phyloP scores from a whole-genome alignment of 2,113 vertebrate genomes.

The Podarcis muralis region DNA sequence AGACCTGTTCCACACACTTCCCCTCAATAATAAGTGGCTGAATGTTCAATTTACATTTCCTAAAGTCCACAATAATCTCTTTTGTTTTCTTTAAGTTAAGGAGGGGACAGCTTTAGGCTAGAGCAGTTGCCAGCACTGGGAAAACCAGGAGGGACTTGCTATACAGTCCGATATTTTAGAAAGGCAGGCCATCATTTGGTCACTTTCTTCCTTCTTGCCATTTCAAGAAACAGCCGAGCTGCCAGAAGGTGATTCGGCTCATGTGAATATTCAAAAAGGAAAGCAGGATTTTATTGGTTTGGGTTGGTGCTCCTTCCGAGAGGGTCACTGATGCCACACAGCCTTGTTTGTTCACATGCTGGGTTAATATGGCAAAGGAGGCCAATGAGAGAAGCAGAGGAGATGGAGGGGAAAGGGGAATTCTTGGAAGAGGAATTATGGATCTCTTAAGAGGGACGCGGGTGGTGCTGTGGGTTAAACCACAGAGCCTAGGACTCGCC shows the following conservation, averaged over 20 bases:
- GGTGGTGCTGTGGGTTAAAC: too few relatives aligned
- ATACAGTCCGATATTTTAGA: background rate
- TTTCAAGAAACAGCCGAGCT: background rate
- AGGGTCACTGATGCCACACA: background rate
- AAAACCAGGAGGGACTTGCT: background rate
- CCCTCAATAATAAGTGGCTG: too few relatives aligned
- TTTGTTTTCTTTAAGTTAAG: background rate
- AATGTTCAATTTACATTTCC: too few relatives aligned
- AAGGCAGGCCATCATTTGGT: fast-evolving
- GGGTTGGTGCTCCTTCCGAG: background rate
- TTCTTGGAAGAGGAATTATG: background rate
- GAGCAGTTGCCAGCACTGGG: constrained; percentile 26
- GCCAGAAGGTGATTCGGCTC: background rate
- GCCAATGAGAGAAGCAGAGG: too few relatives aligned
- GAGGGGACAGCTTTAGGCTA: constrained; percentile 33
- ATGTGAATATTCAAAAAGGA: background rate
- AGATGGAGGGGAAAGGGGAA: too few relatives aligned
- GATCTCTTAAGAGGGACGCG: background rate
- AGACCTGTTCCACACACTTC: too few relatives aligned
- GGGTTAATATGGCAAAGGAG: background rate
- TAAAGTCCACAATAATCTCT: too few relatives aligned
- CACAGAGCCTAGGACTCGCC: too few relatives aligned
- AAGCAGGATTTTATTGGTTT: background rate
- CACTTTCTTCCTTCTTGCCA: background rate
- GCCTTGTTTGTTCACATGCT: too few relatives aligned